These are phyloP conservation scores for Mobula hypostoma DNA, from an alignment of 2,113 vertebrate species.

Conservation along the genomic window DNA sequence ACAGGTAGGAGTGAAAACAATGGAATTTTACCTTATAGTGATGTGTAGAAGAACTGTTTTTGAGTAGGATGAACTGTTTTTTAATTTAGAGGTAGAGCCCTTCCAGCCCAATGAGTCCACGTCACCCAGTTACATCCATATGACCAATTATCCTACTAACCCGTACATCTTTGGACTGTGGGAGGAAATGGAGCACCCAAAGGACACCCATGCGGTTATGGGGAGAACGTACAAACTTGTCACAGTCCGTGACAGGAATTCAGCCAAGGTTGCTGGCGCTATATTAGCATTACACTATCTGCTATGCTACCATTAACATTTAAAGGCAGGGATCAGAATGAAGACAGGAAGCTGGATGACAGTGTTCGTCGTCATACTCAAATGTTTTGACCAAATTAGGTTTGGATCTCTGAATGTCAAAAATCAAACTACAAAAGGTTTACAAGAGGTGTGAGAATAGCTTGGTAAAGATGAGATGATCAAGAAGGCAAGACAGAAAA, in stretches of 20 bases:
- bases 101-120: too few relatives aligned
- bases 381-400: not conserved
- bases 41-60: not conserved
- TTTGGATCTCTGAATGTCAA: not conserved
- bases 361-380: not conserved
- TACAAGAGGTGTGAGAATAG: not conserved
- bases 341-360: not conserved
- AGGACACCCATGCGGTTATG: too few relatives aligned
- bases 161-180: too few relatives aligned
- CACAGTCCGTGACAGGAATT: too few relatives aligned
- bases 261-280: too few relatives aligned
- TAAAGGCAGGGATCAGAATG: not conserved
- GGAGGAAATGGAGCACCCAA: too few relatives aligned
- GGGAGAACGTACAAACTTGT: too few relatives aligned
- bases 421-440: not conserved
- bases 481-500: not conserved
- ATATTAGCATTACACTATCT: too few relatives aligned
- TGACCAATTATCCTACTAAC: too few relatives aligned
- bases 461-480: not conserved
- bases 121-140: too few relatives aligned
- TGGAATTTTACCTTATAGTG: too few relatives aligned
- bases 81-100: too few relatives aligned
- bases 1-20: not conserved
- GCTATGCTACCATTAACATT: not conserved
- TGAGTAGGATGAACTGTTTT: not conserved